Conservation (phyloP, 2,113 vertebrate genomes). For the Chaetodon trifascialis region DNA sequence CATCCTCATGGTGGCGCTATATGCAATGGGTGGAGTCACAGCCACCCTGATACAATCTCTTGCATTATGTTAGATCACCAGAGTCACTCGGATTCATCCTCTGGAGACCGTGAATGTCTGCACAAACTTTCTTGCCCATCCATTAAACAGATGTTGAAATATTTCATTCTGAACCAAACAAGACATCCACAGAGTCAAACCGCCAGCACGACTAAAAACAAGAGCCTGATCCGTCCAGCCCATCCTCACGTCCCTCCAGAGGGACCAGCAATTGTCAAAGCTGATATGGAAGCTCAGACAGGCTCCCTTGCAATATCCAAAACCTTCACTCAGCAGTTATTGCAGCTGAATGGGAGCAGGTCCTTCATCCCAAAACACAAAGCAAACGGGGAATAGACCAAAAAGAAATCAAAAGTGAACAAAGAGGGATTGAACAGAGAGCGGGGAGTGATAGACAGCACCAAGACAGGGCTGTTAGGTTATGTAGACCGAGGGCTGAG, state of each 20-base stretch:
- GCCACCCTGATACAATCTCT: no score
- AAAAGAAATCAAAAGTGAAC: slow-evolving; percentile 84
- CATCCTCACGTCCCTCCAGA: slow-evolving; percentile 14
- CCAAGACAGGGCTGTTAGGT: slow-evolving; percentile 91
- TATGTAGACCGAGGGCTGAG: slow-evolving; percentile 89
- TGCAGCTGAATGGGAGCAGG: slow-evolving; percentile 65
- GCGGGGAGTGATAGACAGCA: slow-evolving; percentile 85
- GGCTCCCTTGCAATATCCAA: slow-evolving; percentile 59
- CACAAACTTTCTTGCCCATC: neutral
- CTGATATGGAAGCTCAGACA: slow-evolving; percentile 51
- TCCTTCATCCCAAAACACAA: slow-evolving; percentile 78
- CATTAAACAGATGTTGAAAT: neutral
- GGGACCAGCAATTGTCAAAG: slow-evolving; percentile 29
- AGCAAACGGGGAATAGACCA: slow-evolving; percentile 59
- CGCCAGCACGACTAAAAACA: slow-evolving; percentile 14
- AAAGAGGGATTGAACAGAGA: slow-evolving; percentile 67
- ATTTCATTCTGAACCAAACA: neutral
- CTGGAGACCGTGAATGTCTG: neutral
- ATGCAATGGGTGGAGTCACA: no score
- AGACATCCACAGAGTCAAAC: neutral
- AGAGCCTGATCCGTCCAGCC: slow-evolving; percentile 2
- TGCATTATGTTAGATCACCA: no score
- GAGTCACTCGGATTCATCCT: neutral
- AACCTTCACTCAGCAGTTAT: slow-evolving; percentile 74
- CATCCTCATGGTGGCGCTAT: neutral